Conservation (phyloP, 2,113 vertebrate species). For the Lycocorax pyrrhopterus region DNA sequence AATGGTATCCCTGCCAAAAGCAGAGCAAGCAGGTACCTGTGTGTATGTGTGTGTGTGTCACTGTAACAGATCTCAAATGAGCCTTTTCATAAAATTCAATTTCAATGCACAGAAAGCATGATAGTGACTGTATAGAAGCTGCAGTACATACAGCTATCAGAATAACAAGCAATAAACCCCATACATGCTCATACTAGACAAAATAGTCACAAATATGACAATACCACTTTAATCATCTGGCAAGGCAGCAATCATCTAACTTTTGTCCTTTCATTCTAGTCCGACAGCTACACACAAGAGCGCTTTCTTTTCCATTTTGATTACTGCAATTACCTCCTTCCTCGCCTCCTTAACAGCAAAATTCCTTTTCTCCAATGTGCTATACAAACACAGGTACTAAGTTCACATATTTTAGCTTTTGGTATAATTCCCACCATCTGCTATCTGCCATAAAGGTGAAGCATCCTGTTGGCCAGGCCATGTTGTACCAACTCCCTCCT, state of each 20-base stretch:
- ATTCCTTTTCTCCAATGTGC: neutral
- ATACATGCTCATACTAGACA: neutral
- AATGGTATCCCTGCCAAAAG: neutral
- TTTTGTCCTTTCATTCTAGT: neutral
- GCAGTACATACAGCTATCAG: neutral
- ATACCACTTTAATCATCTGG: neutral
- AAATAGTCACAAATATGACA: constrained; percentile 26
- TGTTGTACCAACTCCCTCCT: neutral
- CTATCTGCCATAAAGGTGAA: neutral
- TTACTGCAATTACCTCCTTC: constrained; percentile 22
- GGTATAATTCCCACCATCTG: neutral
- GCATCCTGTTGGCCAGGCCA: neutral
- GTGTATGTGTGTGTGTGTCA: neutral
- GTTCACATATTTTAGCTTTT: neutral
- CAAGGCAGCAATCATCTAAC: constrained; percentile 17
- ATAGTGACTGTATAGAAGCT: neutral
- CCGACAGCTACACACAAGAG: neutral
- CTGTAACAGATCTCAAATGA: neutral
- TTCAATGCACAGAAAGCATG: neutral
- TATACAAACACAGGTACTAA: neutral
- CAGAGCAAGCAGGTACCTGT: neutral
- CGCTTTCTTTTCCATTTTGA: neutral
- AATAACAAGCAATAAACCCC: neutral
- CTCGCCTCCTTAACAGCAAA: neutral
- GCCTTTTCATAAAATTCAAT: neutral